Evolutionary conservation across 2,797 vertebrate genomes (phyloP).

Genomic region (Choloepus didactylus): DNA sequence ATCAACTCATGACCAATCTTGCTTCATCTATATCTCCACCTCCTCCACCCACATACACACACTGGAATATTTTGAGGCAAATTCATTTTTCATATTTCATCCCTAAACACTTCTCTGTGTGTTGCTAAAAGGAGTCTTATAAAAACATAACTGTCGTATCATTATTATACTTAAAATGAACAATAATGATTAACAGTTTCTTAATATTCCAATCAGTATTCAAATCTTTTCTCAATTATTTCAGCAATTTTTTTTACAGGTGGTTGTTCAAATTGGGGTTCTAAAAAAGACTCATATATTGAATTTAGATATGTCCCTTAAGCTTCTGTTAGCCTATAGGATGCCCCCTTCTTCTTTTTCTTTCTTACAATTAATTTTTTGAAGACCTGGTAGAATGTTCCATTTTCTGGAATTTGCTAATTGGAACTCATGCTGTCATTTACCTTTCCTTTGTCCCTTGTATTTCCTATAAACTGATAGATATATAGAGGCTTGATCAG

Average conservation of each 20-base stretch:
- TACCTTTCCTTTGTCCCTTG: not conserved
- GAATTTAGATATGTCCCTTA: conserved; percentile 21
- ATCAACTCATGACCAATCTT: not conserved
- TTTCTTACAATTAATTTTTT: conserved; percentile 53
- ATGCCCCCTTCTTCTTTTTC: not conserved
- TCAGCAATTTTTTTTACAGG: conserved; percentile 32
- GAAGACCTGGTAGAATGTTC: conserved; percentile 44
- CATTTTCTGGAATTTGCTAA: conserved; percentile 55
- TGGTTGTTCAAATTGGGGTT: conserved; percentile 55
- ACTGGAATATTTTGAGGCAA: conserved; percentile 57
- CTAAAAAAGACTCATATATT: conserved; percentile 24
- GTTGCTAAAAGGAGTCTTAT: conserved; percentile 23
- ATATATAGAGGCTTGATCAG: conserved; percentile 46
- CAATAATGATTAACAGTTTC: conserved; percentile 52
- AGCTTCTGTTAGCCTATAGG: conserved; percentile 26
- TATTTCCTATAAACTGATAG: conserved; percentile 50
- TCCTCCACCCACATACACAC: not conserved
- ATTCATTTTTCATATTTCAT: conserved; percentile 27
- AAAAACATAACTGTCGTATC: not conserved
- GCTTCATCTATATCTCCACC: not conserved
- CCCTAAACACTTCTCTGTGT: not conserved
- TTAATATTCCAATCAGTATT: not conserved
- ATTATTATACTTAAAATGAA: conserved; percentile 61
- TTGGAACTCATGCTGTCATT: not conserved
- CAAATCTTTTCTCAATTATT: conserved; percentile 20